Evolutionary conservation across 2,888 invertebrate species (phyloP), one percentile per base, ranked within the genome.

Genomic region (Hipparchia semele): DNA sequence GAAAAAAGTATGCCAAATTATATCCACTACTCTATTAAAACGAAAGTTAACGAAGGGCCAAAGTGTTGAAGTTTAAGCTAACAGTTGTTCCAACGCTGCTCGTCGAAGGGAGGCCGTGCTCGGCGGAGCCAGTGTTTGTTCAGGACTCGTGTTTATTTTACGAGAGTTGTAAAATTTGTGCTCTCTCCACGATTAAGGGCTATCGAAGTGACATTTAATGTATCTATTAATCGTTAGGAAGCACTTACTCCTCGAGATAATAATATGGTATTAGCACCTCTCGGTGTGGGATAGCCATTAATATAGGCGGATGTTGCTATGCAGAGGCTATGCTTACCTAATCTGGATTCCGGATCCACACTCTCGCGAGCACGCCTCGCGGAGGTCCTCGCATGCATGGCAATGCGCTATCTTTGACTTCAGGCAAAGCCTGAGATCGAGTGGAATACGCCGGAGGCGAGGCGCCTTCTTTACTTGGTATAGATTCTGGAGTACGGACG

Each of bases 71-170:
- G 46, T 62, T 8, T 46, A 62, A 46, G n/a, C 46, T 61, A 61
- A 61, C 61, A 61, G 46, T 62, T 46, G 10, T 60, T n/a, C 2
- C 46, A n/a, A 12, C 4, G 12, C 45, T 46, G 7, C 12, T 5
- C 9, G 6, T 10, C 6, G 9, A 3, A 9, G 7, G 7, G 56
- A 6, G 13, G 56, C 6, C n/a, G 54, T 12, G 1, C 56, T 13
- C 60, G 60, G 12, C 33, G 60, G 12, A 10, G 59, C 6, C 12
- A 8, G 4, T 46, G 61, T 45, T 12, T 33, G 12, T 51, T 65
- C 53, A 33, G 53, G 65, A 33, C 65, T 33, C 65, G 53, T 39
- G 64, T 51, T 53, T 53, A 53, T 65, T 51, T 65, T 65, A 62
- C 65, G 65, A 65, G 51, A 6, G 65, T 39, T 23, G 53, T 53